Evolutionary conservation across 1,140 invertebrate species (phyloP).

Genomic region (Penaeus indicus): DNA sequence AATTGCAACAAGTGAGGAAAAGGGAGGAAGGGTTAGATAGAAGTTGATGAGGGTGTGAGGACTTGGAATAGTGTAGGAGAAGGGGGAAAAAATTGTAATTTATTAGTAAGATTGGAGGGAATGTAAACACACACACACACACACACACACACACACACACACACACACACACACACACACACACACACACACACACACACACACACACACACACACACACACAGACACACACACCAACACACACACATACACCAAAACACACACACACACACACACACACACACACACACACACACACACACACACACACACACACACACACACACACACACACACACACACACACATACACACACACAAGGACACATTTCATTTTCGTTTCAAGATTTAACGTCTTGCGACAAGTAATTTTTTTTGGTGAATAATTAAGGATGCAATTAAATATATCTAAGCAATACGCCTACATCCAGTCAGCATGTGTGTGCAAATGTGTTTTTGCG

Average conservation of each 20-base stretch:
- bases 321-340: not conserved
- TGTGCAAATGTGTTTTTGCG: not conserved
- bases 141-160: conserved; percentile 31
- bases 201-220: not conserved
- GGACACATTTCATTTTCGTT: too few relatives aligned
- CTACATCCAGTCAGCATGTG: not conserved
- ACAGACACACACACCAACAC: not conserved
- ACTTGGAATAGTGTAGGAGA: not conserved
- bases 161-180: conserved; percentile 34
- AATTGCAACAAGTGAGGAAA: not conserved
- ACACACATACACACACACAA: not conserved
- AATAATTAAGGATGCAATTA: too few relatives aligned
- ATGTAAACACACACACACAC: not conserved
- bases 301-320: too few relatives aligned
- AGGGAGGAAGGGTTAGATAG: not conserved
- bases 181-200: not conserved
- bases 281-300: too few relatives aligned
- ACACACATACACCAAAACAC: too few relatives aligned
- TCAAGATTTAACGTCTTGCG: too few relatives aligned
- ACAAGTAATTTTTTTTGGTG: too few relatives aligned
- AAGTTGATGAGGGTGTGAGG: not conserved
- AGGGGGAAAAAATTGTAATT: not conserved
- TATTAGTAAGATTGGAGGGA: not conserved
- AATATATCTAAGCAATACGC: too few relatives aligned
- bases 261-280: too few relatives aligned